These are phyloP conservation scores for Coelopa pilipes DNA, from an alignment of 2,888 invertebrate genomes.

Conservation along the genomic window DNA sequence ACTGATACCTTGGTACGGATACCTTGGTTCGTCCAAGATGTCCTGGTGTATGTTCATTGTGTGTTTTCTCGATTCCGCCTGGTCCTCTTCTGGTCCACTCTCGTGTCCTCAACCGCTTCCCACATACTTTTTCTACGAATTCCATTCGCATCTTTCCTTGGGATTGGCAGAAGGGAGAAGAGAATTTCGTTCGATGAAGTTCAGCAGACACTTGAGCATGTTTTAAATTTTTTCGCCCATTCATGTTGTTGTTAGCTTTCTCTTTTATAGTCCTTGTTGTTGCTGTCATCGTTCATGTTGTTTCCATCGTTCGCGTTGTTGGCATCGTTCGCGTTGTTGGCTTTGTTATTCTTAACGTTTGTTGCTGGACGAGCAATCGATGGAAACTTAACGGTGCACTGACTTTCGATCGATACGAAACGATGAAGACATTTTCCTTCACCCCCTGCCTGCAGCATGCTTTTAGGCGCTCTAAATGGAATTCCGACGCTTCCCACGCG, in stretches of 20 bases:
- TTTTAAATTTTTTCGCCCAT: not conserved
- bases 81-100: no score
- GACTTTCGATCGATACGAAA: not conserved
- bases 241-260: no score
- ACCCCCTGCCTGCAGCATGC: not conserved
- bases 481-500: no score
- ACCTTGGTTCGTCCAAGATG: no score
- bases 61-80: no score
- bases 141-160: not conserved
- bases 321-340: conserved; percentile 1
- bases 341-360: not conserved
- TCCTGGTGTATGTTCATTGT: no score
- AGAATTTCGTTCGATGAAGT: not conserved
- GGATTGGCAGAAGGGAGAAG: not conserved
- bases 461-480: conserved; percentile 1
- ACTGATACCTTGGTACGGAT: no score
- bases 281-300: no score
- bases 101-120: no score
- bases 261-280: no score
- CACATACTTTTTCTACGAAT: not conserved
- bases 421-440: not conserved
- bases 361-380: conserved; percentile 4
- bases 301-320: not conserved
- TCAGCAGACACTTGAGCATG: conserved; percentile 16
- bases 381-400: conserved; percentile 10